Percentiles rank a stretch among this genome's conserved stretches.
Evolutionary conservation across 2,113 vertebrate species (phyloP).

Genomic region (Burhinus oedicnemus): DNA sequence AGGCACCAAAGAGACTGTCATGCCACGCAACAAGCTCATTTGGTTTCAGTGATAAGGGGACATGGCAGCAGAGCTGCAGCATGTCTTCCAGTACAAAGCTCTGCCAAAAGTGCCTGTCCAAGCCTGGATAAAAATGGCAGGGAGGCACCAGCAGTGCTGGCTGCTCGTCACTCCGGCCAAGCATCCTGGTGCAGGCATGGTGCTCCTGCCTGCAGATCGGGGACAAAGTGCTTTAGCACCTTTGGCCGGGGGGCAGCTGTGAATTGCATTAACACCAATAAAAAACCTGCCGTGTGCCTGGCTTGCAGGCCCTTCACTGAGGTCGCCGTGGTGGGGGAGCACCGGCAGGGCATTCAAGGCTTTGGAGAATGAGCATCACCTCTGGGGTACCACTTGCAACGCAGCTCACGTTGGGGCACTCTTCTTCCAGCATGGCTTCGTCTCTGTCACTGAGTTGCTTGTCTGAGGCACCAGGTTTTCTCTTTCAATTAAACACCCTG

Average conservation of each 20-base stretch:
- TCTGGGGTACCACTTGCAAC: background rate
- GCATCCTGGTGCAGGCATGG: background rate
- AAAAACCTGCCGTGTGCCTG: too few species aligned
- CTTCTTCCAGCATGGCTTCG: background rate
- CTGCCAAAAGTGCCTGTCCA: too few species aligned
- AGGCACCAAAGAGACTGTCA: background rate
- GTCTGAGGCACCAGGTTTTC: background rate
- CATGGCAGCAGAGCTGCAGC: background rate
- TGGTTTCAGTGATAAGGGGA: background rate
- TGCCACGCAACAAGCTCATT: background rate
- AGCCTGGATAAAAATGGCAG: background rate
- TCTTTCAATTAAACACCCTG: background rate
- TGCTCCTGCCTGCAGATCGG: background rate
- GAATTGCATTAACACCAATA: background rate
- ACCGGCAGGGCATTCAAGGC: fast-evolving
- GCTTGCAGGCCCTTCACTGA: background rate
- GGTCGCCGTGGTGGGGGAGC: fast-evolving
- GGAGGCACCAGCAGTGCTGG: background rate
- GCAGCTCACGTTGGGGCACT: background rate
- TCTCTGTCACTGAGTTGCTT: background rate
- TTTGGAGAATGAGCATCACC: background rate
- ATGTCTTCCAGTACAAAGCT: background rate
- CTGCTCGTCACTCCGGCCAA: background rate
- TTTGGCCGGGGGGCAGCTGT: too few species aligned
- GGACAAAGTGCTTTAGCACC: background rate